Conservation (phyloP, 2,113 vertebrate genomes). For the Triplophysa siluroides region DNA sequence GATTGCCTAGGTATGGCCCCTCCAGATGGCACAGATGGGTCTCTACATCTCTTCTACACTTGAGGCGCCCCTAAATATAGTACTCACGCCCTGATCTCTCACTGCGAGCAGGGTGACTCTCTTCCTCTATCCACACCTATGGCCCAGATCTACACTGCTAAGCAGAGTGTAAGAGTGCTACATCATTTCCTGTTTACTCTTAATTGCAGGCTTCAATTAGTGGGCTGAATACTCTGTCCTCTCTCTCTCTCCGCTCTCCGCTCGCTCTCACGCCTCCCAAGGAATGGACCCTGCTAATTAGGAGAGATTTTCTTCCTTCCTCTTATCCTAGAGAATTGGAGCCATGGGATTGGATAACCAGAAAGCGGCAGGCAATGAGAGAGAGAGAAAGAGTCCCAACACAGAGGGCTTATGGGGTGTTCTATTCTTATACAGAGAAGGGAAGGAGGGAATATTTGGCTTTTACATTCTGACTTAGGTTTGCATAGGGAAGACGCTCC, state of each 20-base stretch:
- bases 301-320: conserved; percentile 45
- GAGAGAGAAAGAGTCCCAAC: conserved; percentile 23
- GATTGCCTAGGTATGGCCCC: conserved; percentile 18
- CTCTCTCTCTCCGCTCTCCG: background rate
- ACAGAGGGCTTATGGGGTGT: conserved; percentile 32
- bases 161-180: conserved; percentile 62
- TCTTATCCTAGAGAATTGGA: conserved; percentile 38
- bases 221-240: conserved; percentile 42
- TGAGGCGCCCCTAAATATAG: conserved; percentile 40
- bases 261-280: conserved; percentile 31
- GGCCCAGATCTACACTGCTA: conserved; percentile 60
- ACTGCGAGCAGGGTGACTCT: background rate
- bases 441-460: conserved; percentile 24
- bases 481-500: conserved; percentile 38
- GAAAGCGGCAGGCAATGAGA: conserved; percentile 18
- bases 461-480: conserved; percentile 41
- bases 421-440: conserved; percentile 34
- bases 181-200: conserved; percentile 67
- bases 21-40: conserved; percentile 45
- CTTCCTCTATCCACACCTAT: conserved; percentile 31
- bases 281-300: conserved; percentile 57
- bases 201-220: conserved; percentile 75
- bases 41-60: conserved; percentile 31
- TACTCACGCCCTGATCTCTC: conserved; percentile 12
- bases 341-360: conserved; percentile 30